Base-by-base conservation (phyloP, 2,113 vertebrate species). In the Muscicapa adusta region DNA sequence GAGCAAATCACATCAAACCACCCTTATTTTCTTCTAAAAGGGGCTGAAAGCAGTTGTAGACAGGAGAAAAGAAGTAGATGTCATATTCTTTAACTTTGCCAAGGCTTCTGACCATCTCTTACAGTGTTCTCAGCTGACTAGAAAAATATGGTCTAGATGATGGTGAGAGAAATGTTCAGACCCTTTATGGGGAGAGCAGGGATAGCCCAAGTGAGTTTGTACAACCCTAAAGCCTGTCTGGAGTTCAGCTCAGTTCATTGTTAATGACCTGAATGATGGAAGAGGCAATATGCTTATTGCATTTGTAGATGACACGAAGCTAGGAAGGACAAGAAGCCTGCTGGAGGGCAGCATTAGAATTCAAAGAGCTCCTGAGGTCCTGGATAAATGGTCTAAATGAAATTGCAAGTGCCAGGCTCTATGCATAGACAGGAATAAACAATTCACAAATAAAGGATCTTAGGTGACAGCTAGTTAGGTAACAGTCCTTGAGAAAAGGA, bases 341-440 rank as follows among this genome's bases (percentile, higher is more conserved):
- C 72, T 93, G 60, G 76, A 95, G 88, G 85, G 43, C 94, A 96
- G 60, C 88, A 94, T 92, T 95, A 93, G 85, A 94, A 96, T 94
- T 95, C 95, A 94, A 56, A 88, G 54, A 86, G 85, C 68, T 86
- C 68, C 74, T 36, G 60, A 93, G 85, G 50, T 92, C 84, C 72
- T 80, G 79, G 75, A 96, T 93, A 74, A 77, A 92, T 94, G 56
- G 85, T 74, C 92, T 94, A 92, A 96, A 94, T 83, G 74, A 93
- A 94, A 93, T 93, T 73, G 88, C 56, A 90, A 94, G 51, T 67
- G 72, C 76, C 51, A 94, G 75, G 47, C 75, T 90, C 74, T 48
- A 51, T 3, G 26, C 3, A 0, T 13, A 74, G 88, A 54, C 58
- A 70, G 68, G 91, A 84, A 74, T 83, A 95, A 93, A 81, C 42